Conservation (phyloP, 2,113 vertebrate species). For the Machaerirhynchus nigripectus region DNA sequence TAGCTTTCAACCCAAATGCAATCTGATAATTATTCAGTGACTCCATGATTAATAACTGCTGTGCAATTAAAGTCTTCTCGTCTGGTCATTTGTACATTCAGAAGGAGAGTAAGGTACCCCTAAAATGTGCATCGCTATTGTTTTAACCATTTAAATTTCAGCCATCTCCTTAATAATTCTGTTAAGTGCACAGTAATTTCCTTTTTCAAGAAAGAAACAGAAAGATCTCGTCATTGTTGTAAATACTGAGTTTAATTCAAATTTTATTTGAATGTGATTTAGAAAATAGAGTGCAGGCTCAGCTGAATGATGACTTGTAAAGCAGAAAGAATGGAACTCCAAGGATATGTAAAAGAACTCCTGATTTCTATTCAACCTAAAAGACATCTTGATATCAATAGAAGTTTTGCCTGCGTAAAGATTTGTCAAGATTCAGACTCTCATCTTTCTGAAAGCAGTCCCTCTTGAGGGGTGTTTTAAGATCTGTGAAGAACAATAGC, state of each 20-base stretch:
- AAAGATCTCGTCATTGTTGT: neutral
- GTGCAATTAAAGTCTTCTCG: neutral
- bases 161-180: neutral
- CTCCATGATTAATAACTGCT: neutral
- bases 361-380: neutral
- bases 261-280: neutral
- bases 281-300: neutral
- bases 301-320: neutral
- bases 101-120: neutral
- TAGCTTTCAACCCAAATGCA: conserved; percentile 4
- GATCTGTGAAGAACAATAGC: neutral
- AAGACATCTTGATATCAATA: neutral
- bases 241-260: neutral
- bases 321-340: neutral
- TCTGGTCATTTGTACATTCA: neutral
- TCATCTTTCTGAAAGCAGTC: neutral
- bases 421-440: neutral
- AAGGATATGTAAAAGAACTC: neutral
- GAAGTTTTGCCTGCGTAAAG: conserved; percentile 13
- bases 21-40: neutral
- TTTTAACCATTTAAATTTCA: neutral
- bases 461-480: neutral
- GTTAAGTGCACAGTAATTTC: neutral
- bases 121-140: neutral
- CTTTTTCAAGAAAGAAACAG: neutral